Base-by-base conservation (phyloP, 2,888 invertebrate species). In the Drepanosiphum platanoidis region DNA sequence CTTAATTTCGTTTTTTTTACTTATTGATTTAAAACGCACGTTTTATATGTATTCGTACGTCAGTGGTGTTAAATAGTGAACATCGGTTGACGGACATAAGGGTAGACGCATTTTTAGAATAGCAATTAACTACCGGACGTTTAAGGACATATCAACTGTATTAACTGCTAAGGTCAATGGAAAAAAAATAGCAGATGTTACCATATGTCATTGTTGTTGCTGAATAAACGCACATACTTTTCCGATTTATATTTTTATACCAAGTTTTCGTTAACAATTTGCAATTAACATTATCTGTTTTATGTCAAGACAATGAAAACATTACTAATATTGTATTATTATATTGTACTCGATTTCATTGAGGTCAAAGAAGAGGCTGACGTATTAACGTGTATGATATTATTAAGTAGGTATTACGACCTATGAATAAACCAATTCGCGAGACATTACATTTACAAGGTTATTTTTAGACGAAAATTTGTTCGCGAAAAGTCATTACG, bases 81-180 rank as follows among this genome's bases (percentile, higher is more conserved):
- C 58, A 61, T 36, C 27, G 22, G 30, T 22, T 30, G 39, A 64
- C 27, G 7, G 22, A 42, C 30, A 30, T 30, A 78, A 27, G 64
- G 64, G 78, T 78, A 78, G n/a, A 66, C 42, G 34, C 78, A 66
- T 66, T 66, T 78, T 66, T 42, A 66, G 66, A 79, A 79, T 79
- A 46, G 66, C 42, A 46, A 79, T 66, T 42, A 61, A 66, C 66
- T 39, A 13, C 7, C 30, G 22, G 32, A 46, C 46, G 42, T 79
- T 79, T 79, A 79, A 66, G 78, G 78, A 79, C 66, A 79, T 66
- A 78, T 42, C 64, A 64, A 78, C 78, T 79, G 27, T 46, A 34
- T 8, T 34, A 32, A 68, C 66, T 66, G 13, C 18, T 68, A 79
- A 79, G 79, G 68, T 79, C 79, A 68, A 46, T 68, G 27, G 32